Evolutionary conservation across 2,888 invertebrate genomes (phyloP).

Genomic region (Drosophila emarginata): DNA sequence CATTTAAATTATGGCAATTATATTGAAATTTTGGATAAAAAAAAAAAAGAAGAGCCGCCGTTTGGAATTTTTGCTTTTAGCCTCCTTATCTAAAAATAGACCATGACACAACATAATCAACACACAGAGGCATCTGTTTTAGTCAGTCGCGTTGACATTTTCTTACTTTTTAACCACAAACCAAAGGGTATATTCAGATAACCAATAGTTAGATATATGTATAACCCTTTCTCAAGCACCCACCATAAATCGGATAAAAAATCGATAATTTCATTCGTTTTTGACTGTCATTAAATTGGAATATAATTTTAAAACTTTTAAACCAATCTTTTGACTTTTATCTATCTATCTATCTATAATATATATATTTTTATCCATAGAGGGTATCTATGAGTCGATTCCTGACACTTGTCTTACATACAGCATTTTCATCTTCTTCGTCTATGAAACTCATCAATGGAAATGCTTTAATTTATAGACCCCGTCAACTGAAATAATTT

Average conservation of each 20-base stretch:
- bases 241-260: no score
- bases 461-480: conserved; percentile 61
- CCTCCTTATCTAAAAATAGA: conserved; percentile 45
- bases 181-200: not conserved
- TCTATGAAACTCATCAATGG: conserved; percentile 35
- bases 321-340: no score
- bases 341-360: no score
- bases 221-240: no score
- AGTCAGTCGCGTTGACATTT: not conserved
- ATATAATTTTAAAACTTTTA: not conserved
- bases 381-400: not conserved
- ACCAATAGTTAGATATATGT: no score
- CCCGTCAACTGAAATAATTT: not conserved
- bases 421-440: conserved; percentile 1
- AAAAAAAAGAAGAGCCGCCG: conserved; percentile 15
- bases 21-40: conserved; percentile 57
- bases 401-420: not conserved
- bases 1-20: conserved; percentile 73
- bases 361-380: not conserved
- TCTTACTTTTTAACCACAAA: no score
- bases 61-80: conserved; percentile 67
- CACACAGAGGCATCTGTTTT: conserved; percentile 40
- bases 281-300: not conserved
- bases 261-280: no score
- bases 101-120: conserved; percentile 57